Percentiles rank a stretch among this genome's conserved stretches.
Evolutionary conservation across 2,888 invertebrate genomes (phyloP).

Genomic region (Leistus spinibarbis): DNA sequence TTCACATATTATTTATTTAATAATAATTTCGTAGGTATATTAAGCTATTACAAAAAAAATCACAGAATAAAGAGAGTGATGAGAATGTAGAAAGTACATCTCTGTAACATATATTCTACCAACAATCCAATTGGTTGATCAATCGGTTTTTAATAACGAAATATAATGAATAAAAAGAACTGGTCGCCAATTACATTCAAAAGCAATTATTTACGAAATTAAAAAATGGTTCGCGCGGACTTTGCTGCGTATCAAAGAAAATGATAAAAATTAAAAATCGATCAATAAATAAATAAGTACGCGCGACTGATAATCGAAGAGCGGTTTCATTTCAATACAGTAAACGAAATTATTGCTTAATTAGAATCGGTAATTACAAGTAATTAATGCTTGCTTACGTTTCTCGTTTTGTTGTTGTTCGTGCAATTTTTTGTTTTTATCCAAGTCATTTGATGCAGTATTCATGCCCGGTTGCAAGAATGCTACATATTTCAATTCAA

Average conservation of each 20-base stretch:
- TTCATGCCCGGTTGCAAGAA: neutral
- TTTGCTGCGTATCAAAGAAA: neutral
- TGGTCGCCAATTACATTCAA: conserved; percentile 14
- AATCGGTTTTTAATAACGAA: conserved; percentile 28
- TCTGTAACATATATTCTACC: neutral
- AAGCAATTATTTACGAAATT: conserved; percentile 21
- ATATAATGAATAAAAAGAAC: conserved; percentile 16
- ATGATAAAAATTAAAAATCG: neutral
- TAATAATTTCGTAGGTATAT: too few relatives aligned
- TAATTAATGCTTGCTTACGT: conserved; percentile 7
- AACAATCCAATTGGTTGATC: conserved; percentile 11
- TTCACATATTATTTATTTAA: too few relatives aligned
- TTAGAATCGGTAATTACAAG: conserved; percentile 22
- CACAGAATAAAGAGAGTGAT: too few relatives aligned
- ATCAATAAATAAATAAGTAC: conserved; percentile 12
- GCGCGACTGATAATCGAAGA: conserved; percentile 6
- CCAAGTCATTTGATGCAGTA: neutral
- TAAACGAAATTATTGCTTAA: conserved; percentile 29
- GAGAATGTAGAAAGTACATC: neutral
- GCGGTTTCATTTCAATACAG: neutral
- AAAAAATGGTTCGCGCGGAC: neutral
- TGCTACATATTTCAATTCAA: too few relatives aligned
- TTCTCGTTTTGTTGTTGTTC: neutral
- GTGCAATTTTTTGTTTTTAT: neutral
- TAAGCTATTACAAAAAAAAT: too few relatives aligned